Evolutionary conservation across 2,888 invertebrate species (phyloP).

Genomic region (Heliconius ethilla): DNA sequence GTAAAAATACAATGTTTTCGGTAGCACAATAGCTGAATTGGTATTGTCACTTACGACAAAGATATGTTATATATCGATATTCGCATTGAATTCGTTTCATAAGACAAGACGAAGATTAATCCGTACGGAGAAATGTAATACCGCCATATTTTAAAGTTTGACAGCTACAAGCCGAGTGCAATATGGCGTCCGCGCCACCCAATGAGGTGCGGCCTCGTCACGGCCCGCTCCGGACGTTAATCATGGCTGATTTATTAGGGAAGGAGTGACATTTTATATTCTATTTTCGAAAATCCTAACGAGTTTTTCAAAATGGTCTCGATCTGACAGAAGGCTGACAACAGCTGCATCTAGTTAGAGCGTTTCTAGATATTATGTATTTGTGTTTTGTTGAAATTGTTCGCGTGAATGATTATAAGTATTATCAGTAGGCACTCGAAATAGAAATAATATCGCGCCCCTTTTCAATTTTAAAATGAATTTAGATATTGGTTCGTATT

Average conservation of each 20-base stretch:
- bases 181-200: conserved; percentile 81
- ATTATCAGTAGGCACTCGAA: conserved; percentile 52
- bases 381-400: conserved; percentile 75
- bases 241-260: conserved; percentile 79
- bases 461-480: conserved; percentile 45
- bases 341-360: conserved; percentile 81
- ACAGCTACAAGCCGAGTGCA: conserved; percentile 80
- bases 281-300: conserved; percentile 78
- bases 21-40: conserved; percentile 38
- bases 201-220: conserved; percentile 79
- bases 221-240: conserved; percentile 75
- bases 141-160: conserved; percentile 80
- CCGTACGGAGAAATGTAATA: conserved; percentile 65
- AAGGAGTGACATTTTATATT: conserved; percentile 82
- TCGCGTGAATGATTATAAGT: conserved; percentile 71
- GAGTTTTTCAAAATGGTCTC: conserved; percentile 78
- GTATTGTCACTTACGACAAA: conserved; percentile 42
- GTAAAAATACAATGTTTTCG: no score
- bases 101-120: conserved; percentile 76
- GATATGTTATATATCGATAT: conserved; percentile 57
- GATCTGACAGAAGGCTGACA: conserved; percentile 69
- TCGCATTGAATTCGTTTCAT: conserved; percentile 66
- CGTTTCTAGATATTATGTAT: conserved; percentile 58
- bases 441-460: conserved; percentile 56
- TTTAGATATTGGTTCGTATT: conserved; percentile 53